Evolutionary conservation across 1,140 invertebrate species (phyloP).

Genomic region (Carcinoscorpius rotundicauda): DNA sequence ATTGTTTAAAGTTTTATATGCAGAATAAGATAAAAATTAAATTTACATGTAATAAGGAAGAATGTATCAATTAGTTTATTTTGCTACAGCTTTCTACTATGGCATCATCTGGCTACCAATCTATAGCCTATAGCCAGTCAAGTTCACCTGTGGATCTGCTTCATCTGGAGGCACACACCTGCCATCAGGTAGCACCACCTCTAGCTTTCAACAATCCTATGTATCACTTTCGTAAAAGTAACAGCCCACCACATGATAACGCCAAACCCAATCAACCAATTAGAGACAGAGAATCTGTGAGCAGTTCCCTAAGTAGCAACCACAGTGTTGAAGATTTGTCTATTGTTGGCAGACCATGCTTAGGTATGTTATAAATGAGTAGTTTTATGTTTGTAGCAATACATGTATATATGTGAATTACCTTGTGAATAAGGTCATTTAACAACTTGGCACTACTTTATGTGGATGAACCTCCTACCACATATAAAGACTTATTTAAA

Average conservation of each 20-base stretch:
- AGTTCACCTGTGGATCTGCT: constrained; percentile 71
- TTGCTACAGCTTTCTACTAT: constrained; percentile 51
- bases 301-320: constrained; percentile 23
- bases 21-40: too few species aligned
- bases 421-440: too few species aligned
- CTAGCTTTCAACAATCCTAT: constrained; percentile 77
- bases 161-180: constrained; percentile 30
- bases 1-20: too few species aligned
- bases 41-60: too few species aligned
- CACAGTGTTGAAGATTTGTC: constrained; percentile 27
- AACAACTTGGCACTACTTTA: too few species aligned
- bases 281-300: constrained; percentile 13
- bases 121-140: constrained; percentile 78
- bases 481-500: too few species aligned
- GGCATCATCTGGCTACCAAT: constrained; percentile 79
- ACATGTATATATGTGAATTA: too few species aligned
- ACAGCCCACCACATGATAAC: constrained; percentile 12
- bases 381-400: too few species aligned
- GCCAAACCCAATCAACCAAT: background rate
- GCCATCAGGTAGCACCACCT: constrained; percentile 38
- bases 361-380: constrained; percentile 4
- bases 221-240: constrained; percentile 38
- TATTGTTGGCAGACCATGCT: constrained; percentile 10
- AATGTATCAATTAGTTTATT: too few species aligned
- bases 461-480: too few species aligned